These are phyloP conservation scores for Polymixis flavicincta DNA, from an alignment of 2,888 invertebrate genomes.

Conservation along the genomic window DNA sequence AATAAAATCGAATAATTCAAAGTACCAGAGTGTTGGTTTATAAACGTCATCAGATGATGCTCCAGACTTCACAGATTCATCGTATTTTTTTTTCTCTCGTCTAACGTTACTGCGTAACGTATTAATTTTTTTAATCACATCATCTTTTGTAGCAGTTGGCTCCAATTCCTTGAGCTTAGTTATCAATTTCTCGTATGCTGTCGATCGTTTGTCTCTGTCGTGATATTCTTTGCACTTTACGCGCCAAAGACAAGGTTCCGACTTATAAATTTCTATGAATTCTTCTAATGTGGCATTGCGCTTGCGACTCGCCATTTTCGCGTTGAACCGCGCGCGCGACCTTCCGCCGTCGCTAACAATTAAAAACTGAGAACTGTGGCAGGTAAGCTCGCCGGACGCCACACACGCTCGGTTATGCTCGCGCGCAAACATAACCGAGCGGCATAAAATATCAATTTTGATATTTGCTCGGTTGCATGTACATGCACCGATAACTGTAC, in stretches of 20 bases:
- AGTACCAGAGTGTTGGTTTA: conserved; percentile 37
- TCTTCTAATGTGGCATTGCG: conserved; percentile 16
- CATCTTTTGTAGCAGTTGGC: conserved; percentile 1
- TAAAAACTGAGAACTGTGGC: neutral
- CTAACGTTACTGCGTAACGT: conserved; percentile 12
- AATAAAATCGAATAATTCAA: too few relatives aligned
- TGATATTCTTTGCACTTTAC: conserved; percentile 25
- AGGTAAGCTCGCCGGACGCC: conserved; percentile 3
- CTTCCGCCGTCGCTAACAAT: neutral
- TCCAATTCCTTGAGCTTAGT: conserved; percentile 18
- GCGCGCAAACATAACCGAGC: too few relatives aligned
- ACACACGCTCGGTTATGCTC: neutral
- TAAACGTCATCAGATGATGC: conserved; percentile 61
- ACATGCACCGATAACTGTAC: too few relatives aligned
- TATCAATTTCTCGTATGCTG: conserved; percentile 1
- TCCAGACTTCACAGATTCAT: conserved; percentile 13
- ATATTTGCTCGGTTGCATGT: too few relatives aligned
- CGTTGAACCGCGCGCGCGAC: neutral
- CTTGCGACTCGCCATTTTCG: conserved; percentile 16
- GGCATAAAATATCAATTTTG: too few relatives aligned
- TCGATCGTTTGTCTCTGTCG: conserved; percentile 8
- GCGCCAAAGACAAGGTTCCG: conserved; percentile 41
- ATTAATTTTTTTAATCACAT: conserved; percentile 12
- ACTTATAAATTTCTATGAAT: conserved; percentile 31
- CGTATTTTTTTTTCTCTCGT: conserved; percentile 16